Percentiles rank a stretch among this genome's conserved stretches.
Evolutionary conservation across 2,888 invertebrate species (phyloP).

Genomic region (Yponomeuta plumbellus): DNA sequence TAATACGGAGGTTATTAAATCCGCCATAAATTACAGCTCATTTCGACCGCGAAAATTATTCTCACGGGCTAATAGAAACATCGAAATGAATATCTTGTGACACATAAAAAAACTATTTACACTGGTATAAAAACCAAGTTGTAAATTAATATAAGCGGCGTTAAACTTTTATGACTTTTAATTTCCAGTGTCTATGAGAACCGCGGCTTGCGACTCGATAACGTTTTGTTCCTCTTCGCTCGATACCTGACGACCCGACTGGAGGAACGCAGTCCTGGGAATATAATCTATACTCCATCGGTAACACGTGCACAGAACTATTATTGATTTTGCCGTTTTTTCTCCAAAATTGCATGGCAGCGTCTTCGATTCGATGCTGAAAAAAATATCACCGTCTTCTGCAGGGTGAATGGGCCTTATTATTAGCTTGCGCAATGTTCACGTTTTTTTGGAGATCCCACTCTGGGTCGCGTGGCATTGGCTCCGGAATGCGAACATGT

Average conservation of each 20-base stretch:
- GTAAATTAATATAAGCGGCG: not conserved
- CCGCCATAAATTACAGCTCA: not conserved
- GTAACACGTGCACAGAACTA: constrained; percentile 72
- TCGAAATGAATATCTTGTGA: not conserved
- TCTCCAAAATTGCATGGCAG: constrained; percentile 70
- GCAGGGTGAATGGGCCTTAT: constrained; percentile 69
- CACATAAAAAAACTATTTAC: constrained; percentile 1
- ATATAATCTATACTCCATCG: constrained; percentile 73
- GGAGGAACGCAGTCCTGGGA: constrained; percentile 59
- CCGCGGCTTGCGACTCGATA: constrained; percentile 31
- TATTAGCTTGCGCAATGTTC: constrained; percentile 71
- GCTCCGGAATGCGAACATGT: constrained; percentile 5
- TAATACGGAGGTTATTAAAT: constrained; percentile 6
- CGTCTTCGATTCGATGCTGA: constrained; percentile 31
- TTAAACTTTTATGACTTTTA: constrained; percentile 6
- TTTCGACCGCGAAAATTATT: constrained; percentile 4
- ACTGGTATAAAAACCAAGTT: not conserved
- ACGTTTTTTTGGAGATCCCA: constrained; percentile 43
- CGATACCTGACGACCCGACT: constrained; percentile 54
- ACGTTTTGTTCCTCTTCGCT: constrained; percentile 32
- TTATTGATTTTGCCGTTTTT: constrained; percentile 76
- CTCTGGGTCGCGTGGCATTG: constrained; percentile 55
- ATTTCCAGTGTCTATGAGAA: constrained; percentile 9
- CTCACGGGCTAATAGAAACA: constrained; percentile 8
- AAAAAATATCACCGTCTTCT: constrained; percentile 57